Evolutionary conservation across 2,113 vertebrate genomes (phyloP).

Genomic region (Harpagus bidentatus): DNA sequence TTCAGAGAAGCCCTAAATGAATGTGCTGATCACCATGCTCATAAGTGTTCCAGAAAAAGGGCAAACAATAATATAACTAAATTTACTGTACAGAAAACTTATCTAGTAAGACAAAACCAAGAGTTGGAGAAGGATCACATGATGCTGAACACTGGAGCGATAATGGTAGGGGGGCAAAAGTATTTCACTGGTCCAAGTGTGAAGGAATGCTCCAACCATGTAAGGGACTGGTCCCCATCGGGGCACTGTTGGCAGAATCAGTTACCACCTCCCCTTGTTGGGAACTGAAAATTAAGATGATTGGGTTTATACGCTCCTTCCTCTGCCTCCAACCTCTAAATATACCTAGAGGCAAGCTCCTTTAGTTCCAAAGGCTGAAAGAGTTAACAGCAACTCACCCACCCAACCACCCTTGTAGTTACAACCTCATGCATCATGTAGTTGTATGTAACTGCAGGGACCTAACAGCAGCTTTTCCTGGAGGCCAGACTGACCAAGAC

Average conservation of each 20-base stretch:
- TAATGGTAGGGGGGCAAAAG: neutral
- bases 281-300: neutral
- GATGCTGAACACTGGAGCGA: neutral
- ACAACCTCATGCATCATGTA: neutral
- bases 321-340: neutral
- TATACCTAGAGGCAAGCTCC: neutral
- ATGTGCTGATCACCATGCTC: neutral
- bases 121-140: neutral
- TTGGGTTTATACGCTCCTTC: fast-evolving
- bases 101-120: neutral
- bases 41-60: neutral
- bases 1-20: neutral
- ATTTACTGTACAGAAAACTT: neutral
- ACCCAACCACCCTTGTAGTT: neutral
- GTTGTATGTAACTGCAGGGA: neutral
- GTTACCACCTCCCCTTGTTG: neutral
- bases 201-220: neutral
- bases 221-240: neutral
- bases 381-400: neutral
- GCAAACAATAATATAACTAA: neutral
- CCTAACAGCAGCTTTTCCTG: neutral
- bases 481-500: neutral
- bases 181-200: neutral
- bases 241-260: neutral
- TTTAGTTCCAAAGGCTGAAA: neutral